These are phyloP conservation scores for Thamnophis elegans DNA, from an alignment of 2,797 vertebrate species.

Conservation along the genomic window DNA sequence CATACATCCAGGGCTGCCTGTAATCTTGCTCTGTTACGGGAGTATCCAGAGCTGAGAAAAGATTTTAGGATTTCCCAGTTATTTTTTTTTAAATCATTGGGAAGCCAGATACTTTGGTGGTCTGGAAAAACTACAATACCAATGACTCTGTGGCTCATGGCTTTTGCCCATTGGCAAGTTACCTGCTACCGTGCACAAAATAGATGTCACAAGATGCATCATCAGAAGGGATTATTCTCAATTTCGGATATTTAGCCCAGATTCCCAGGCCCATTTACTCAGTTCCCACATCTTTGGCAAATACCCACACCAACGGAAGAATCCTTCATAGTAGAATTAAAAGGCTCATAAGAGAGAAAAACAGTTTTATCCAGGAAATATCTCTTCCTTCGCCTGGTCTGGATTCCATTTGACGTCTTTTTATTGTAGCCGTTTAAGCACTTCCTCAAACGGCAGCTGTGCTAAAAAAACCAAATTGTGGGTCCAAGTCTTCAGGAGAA, in stretches of 20 bases:
- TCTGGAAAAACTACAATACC: neutral
- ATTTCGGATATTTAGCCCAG: neutral
- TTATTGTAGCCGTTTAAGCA: neutral
- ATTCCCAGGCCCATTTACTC: neutral
- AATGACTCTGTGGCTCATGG: neutral
- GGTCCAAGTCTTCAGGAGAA: neutral
- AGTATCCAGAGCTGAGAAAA: no score
- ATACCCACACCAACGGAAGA: neutral
- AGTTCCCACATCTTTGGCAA: neutral
- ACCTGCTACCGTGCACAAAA: neutral
- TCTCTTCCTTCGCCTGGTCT: neutral
- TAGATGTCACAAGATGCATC: no score
- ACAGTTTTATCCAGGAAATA: neutral
- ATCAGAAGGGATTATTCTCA: neutral
- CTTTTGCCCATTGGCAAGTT: neutral
- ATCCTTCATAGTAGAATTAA: neutral
- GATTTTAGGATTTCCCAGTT: neutral
- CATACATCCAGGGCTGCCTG: no score
- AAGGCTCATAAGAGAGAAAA: neutral
- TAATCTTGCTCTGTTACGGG: neutral
- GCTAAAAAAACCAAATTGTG: neutral
- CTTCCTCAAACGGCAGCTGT: neutral
- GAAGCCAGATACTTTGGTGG: no score
- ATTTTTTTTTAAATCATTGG: neutral
- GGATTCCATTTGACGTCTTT: neutral